phyloP scores from a whole-genome alignment of 2,797 vertebrate genomes.

The Fistularia tabacaria region DNA sequence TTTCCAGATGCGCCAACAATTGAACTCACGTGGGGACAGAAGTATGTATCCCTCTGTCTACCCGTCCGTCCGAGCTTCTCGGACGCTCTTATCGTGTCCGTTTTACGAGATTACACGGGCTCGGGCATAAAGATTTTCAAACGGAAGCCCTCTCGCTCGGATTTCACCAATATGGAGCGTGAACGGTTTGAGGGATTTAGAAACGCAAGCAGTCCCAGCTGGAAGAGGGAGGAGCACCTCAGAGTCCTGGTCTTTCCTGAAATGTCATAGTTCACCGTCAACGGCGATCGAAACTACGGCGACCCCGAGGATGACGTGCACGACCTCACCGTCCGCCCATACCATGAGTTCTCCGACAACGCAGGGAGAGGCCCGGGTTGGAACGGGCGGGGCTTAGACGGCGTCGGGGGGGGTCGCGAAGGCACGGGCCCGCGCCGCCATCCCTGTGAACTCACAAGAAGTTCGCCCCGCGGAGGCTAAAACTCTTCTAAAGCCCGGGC shows the following conservation, averaged over 20 bases:
- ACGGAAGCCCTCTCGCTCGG: no score
- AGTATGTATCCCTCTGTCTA: constrained; percentile 35
- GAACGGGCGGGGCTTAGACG: constrained; percentile 30
- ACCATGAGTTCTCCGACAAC: not conserved
- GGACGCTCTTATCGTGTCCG: no score
- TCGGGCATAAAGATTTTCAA: no score
- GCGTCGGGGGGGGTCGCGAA: constrained; percentile 37
- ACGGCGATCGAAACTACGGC: no score
- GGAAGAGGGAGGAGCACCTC: constrained; percentile 44
- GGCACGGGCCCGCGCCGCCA: constrained; percentile 18
- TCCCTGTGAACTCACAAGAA: constrained; percentile 43
- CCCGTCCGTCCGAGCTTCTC: no score
- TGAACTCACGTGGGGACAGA: constrained; percentile 45
- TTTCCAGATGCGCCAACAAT: constrained; percentile 66
- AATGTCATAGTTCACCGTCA: no score
- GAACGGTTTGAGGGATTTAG: constrained; percentile 19
- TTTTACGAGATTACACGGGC: no score
- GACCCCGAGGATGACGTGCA: not conserved
- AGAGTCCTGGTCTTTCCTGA: constrained; percentile 22
- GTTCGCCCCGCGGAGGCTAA: constrained; percentile 37
- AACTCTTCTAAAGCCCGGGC: constrained; percentile 23
- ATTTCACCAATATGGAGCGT: constrained; percentile 44
- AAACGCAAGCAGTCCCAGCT: constrained; percentile 1
- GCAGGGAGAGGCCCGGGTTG: constrained; percentile 11
- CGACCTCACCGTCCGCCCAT: no score